Conservation (phyloP, 2,888 invertebrate species). For the Darwinula stevensoni region DNA sequence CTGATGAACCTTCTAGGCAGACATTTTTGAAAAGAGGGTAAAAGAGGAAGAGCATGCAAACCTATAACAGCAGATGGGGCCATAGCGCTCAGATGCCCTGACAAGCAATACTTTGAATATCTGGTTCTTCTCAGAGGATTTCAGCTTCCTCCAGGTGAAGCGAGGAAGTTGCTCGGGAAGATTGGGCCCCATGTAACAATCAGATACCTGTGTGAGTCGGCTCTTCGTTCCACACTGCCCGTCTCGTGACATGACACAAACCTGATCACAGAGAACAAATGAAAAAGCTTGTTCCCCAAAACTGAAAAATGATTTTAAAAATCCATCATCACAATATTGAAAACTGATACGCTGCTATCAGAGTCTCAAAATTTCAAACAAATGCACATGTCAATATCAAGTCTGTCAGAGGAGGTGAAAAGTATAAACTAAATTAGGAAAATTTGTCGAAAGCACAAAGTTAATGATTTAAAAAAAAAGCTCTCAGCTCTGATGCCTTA, state of each 20-base stretch:
- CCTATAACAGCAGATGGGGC: constrained; percentile 57
- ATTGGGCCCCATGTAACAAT: constrained; percentile 37
- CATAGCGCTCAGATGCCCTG: constrained; percentile 49
- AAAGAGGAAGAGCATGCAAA: constrained; percentile 11
- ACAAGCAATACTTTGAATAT: constrained; percentile 38
- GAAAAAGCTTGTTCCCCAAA: too few relatives aligned
- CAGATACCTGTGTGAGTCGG: constrained; percentile 12
- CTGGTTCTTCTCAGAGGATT: constrained; percentile 28
- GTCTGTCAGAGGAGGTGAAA: too few relatives aligned
- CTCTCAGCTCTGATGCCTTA: too few relatives aligned
- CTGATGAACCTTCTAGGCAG: neutral
- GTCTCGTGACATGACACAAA: constrained; percentile 44
- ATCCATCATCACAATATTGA: too few relatives aligned
- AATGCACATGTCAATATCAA: too few relatives aligned
- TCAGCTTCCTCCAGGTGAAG: constrained; percentile 26
- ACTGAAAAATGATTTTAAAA: too few relatives aligned
- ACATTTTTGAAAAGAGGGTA: neutral
- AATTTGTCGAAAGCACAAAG: too few relatives aligned
- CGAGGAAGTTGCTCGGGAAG: constrained; percentile 25
- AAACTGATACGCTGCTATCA: too few relatives aligned
- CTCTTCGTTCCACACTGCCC: constrained; percentile 31
- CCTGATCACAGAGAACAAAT: too few relatives aligned
- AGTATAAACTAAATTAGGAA: too few relatives aligned
- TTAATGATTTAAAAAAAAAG: too few relatives aligned
- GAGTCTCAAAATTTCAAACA: too few relatives aligned